Evolutionary conservation across 2,113 vertebrate genomes (phyloP), one percentile per base, ranked within the genome.

Genomic region (Nothocercus nigrocapillus): DNA sequence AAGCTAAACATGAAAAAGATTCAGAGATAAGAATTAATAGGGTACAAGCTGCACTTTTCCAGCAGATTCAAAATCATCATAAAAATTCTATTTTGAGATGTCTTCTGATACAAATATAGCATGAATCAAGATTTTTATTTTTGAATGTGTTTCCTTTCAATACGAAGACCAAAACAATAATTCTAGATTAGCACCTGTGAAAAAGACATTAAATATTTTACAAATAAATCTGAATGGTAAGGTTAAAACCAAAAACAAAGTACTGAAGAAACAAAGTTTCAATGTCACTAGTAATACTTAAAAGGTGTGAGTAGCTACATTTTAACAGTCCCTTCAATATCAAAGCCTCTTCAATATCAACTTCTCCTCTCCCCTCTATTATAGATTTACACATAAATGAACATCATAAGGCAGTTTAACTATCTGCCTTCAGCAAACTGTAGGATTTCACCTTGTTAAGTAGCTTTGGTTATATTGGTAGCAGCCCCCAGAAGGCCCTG

Each of bases 1-100:
- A 95, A 99, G 98, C 99, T 99, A 96, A 93, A 96, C 76, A 90
- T 19, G 94, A 93, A 95, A 94, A 38, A 98, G 45, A 90, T 21
- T 56, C 5, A 64, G 16, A 25, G 66, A 91, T 92, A 88, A 96
- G n/a, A 62, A 49, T 38, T 10, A 56, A 34, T 36, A 24, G 24
- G 61, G 82, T 88, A 53, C 70, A 88, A 75, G 19, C 27, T 81
- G 12, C 7, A 73, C 6, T 64, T 88, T 42, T 73, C 51, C 64
- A 78, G 47, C 20, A 93, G 34, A 90, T 63, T 80, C 58, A 87
- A 88, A 93, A 78, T 38, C 4, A 73, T 58, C 1, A 36, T 47
- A 68, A 83, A 85, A 78, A 83, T 42, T 74, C 28, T 2, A 63
- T 80, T 67, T 83, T 75, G 36, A 70, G 17, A 70, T 69, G 8